These are phyloP conservation scores for Scaeva pyrastri DNA, from an alignment of 2,888 invertebrate genomes.

Conservation along the genomic window DNA sequence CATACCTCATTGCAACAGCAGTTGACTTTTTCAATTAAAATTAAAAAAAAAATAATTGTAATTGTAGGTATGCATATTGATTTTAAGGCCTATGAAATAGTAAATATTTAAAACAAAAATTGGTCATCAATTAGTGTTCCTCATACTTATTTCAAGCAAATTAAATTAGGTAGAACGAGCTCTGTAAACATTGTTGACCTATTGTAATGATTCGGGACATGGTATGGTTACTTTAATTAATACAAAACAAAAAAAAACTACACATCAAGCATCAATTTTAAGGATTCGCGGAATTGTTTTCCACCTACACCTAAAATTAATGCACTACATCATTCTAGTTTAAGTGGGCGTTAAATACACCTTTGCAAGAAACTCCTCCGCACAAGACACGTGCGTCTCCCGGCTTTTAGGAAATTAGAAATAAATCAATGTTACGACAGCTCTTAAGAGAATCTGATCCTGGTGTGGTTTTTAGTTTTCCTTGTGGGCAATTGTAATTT, in stretches of 20 bases:
- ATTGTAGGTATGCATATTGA: too few species aligned
- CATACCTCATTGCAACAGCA: neutral
- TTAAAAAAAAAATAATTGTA: neutral
- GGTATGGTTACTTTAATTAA: neutral
- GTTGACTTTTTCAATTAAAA: neutral
- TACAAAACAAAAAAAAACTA: neutral
- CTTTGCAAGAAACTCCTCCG: too few species aligned
- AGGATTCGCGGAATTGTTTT: too few species aligned
- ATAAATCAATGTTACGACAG: too few species aligned
- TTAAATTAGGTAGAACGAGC: constrained; percentile 20
- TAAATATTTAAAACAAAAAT: constrained; percentile 9
- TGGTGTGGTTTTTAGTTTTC: too few species aligned
- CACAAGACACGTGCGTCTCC: too few species aligned
- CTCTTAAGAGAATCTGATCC: too few species aligned
- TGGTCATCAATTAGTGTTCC: constrained; percentile 45
- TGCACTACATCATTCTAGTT: too few species aligned
- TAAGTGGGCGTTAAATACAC: too few species aligned
- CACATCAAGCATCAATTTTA: neutral
- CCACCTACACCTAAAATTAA: too few species aligned
- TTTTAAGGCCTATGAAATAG: neutral
- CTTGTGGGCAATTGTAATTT: too few species aligned
- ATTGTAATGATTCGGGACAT: neutral
- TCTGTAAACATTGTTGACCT: neutral
- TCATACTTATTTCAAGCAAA: constrained; percentile 49
- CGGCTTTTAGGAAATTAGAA: too few species aligned